Evolutionary conservation across 2,888 invertebrate genomes (phyloP).

Genomic region (Heliothis peltigera): DNA sequence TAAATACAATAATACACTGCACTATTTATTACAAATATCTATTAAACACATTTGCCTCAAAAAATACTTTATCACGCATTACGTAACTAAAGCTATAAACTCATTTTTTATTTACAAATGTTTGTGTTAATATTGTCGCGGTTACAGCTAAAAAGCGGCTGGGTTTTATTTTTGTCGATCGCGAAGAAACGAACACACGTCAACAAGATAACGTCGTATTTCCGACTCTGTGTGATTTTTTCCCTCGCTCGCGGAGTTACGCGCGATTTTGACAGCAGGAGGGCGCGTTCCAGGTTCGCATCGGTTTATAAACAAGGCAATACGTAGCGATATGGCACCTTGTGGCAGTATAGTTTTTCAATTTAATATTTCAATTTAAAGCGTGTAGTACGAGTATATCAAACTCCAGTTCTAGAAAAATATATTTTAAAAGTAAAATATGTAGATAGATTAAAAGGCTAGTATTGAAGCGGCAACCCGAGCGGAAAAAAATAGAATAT

Average conservation of each 20-base stretch:
- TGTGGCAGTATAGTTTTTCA: too few relatives aligned
- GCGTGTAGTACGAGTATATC: too few relatives aligned
- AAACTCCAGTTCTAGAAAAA: too few relatives aligned
- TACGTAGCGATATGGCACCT: too few relatives aligned
- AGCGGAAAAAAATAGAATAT: too few relatives aligned
- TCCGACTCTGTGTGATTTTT: conserved; percentile 62
- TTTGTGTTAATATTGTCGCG: conserved; percentile 45
- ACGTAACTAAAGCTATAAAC: conserved; percentile 24
- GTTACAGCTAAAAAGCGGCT: conserved; percentile 45
- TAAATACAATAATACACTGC: conserved; percentile 65
- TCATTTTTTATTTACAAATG: conserved; percentile 40
- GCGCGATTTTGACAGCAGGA: conserved; percentile 42
- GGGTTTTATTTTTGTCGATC: conserved; percentile 48
- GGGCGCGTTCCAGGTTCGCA: conserved; percentile 53
- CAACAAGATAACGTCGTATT: conserved; percentile 32
- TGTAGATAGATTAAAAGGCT: too few relatives aligned
- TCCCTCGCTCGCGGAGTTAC: conserved; percentile 61
- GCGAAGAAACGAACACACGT: conserved; percentile 50
- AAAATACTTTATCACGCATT: conserved; percentile 25
- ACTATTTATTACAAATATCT: conserved; percentile 46
- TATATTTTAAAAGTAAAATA: too few relatives aligned
- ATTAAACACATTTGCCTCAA: conserved; percentile 34
- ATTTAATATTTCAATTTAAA: too few relatives aligned
- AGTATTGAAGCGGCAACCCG: too few relatives aligned
- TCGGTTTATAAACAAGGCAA: neutral